Base-by-base conservation (phyloP, 2,888 invertebrate species). In the Latrodectus hesperus region DNA sequence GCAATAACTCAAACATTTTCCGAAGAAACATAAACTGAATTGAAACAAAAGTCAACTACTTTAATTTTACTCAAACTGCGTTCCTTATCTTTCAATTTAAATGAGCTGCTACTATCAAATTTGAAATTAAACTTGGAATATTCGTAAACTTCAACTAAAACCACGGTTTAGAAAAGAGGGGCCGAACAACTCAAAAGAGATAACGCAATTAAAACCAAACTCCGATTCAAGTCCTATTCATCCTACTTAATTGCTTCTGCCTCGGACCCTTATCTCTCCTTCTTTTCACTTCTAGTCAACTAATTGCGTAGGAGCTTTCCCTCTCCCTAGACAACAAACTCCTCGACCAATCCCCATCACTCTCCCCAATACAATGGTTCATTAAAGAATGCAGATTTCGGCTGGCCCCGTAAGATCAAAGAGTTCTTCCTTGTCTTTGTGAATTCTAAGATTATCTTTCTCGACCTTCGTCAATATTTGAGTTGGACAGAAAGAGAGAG, bases 321-420 rank as follows among this genome's bases (percentile, higher is more conserved):
- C 67, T 17, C 51, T 68, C 67, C 76, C 76, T 38, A 53, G 10
- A 12, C 51, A n/a, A 51, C 53, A 52, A 73, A 73, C 53, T 49
- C 52, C 52, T 52, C 53, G 72, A 8, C 72, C 72, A 51, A 60
- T 60, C 60, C 60, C 51, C 16, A 38, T 38, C 38, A 6, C 38
- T 72, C 16, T 51, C 38, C 64, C 64, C 38, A 65, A 38, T 65
- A 76, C 76, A 76, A 76, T 65, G 76, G 17, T 65, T 76, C 76
- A 76, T 76, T 76, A 76, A 76, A 49, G 76, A 65, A 76, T 65
- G 76, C 76, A 76, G 76, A 76, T 64, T 64, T 49, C 17, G 10
- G 22, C 64, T 76, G 60, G 49, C 9, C 60, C 16, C 5, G 5
- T n/a, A 14, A 76, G 76, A 76, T 76, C 65, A 65, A 76, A 76